phyloP scores from a whole-genome alignment of 35 echinoderm and acorn worm species.

The Apostichopus japonicus region DNA sequence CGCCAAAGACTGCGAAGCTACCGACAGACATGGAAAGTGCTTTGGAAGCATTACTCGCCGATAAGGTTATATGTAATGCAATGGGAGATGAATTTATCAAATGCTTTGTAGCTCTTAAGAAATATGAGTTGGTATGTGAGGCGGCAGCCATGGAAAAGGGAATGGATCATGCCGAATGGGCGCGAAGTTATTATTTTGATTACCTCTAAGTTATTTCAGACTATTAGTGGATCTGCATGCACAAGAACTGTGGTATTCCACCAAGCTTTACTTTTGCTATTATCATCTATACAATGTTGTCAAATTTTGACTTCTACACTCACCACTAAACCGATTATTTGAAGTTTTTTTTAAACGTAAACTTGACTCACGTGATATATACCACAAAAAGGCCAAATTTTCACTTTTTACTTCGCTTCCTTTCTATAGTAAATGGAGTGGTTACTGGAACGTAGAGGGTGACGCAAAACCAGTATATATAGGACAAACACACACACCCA shows the following conservation, averaged over 20 bases:
- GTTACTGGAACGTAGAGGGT: too few species aligned
- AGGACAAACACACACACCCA: too few species aligned
- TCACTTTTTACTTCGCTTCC: too few species aligned
- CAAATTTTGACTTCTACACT: too few species aligned
- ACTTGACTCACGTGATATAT: too few species aligned
- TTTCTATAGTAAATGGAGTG: too few species aligned
- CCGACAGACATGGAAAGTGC: conserved; percentile 65
- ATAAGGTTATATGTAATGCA: conserved; percentile 60
- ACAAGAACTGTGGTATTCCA: conserved; percentile 13
- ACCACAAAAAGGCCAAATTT: too few species aligned
- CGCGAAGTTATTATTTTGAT: conserved; percentile 58
- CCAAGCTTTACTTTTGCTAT: background rate
- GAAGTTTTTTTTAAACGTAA: too few species aligned
- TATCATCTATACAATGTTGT: too few species aligned
- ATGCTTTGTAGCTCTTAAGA: conserved; percentile 68
- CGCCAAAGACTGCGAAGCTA: conserved; percentile 35
- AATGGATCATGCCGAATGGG: conserved; percentile 54
- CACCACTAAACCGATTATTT: too few species aligned
- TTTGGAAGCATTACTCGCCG: conserved; percentile 51
- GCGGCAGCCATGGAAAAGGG: conserved; percentile 43
- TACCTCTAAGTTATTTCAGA: background rate
- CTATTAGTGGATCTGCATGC: background rate
- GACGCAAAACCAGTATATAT: too few species aligned
- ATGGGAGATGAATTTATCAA: conserved; percentile 76
- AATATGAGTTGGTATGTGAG: conserved; percentile 46